Evolutionary conservation across 2,797 vertebrate species (phyloP).

Genomic region (Tiaroga cobitis): DNA sequence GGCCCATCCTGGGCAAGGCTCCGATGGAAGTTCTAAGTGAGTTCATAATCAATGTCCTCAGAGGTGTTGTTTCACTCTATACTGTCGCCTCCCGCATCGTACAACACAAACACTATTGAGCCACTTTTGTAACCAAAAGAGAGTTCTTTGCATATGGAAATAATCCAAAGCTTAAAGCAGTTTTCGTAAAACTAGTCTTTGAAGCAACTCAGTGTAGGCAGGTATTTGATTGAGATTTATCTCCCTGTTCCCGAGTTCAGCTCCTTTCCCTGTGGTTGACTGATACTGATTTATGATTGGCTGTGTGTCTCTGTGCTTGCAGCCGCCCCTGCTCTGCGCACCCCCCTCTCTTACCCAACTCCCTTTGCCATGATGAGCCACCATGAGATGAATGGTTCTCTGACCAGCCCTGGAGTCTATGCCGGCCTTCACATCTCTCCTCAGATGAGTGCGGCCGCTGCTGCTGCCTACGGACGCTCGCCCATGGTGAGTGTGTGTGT

Average conservation of each 20-base stretch:
- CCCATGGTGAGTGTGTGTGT: conserved; percentile 83
- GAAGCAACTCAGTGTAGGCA: conserved; percentile 40
- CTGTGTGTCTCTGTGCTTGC: conserved; percentile 43
- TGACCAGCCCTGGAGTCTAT: conserved; percentile 94
- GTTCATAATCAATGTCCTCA: conserved; percentile 54
- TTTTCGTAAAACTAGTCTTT: conserved; percentile 28
- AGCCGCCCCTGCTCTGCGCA: conserved; percentile 90
- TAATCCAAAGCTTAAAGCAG: conserved; percentile 29
- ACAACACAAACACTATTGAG: not conserved
- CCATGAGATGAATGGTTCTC: conserved; percentile 93
- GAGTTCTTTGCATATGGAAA: conserved; percentile 37
- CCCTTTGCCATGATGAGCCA: conserved; percentile 97
- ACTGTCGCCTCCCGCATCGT: not conserved
- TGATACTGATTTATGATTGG: conserved; percentile 56
- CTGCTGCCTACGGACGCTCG: conserved; percentile 91
- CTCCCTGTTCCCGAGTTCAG: conserved; percentile 15
- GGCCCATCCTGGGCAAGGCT: conserved; percentile 94
- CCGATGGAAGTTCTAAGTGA: conserved; percentile 95
- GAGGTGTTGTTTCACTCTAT: not conserved
- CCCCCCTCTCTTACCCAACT: conserved; percentile 94
- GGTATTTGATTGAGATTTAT: conserved; percentile 48
- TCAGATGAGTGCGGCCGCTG: conserved; percentile 95
- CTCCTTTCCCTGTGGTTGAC: conserved; percentile 42
- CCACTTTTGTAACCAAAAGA: conserved; percentile 14
- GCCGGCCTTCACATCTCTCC: conserved; percentile 97